Conservation (phyloP, 2,888 invertebrate species). For the Pterostichus niger region DNA sequence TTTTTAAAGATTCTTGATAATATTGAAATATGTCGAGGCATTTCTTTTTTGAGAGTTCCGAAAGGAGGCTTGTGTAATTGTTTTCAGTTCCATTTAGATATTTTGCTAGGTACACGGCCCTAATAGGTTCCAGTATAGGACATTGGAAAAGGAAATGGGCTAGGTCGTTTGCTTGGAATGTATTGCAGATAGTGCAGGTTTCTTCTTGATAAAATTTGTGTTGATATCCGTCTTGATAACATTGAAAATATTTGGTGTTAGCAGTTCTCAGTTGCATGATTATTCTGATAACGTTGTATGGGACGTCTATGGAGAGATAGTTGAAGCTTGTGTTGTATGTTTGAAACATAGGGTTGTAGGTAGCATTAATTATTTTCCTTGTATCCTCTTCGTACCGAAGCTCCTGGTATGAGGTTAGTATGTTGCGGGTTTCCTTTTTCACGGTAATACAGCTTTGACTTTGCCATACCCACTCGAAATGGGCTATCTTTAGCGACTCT, state of each 20-base stretch:
- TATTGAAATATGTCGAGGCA: too few relatives aligned
- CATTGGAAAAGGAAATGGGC: slow-evolving; percentile 25
- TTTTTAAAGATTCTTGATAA: too few relatives aligned
- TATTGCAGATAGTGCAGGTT: slow-evolving; percentile 10
- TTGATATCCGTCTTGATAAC: slow-evolving; percentile 4
- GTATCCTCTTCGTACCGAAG: slow-evolving; percentile 19
- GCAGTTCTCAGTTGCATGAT: slow-evolving; percentile 51
- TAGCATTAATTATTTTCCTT: slow-evolving; percentile 7
- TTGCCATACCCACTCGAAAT: background rate
- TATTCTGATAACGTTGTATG: too few relatives aligned
- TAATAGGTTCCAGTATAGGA: background rate
- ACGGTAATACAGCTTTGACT: too few relatives aligned
- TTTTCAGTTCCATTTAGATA: too few relatives aligned
- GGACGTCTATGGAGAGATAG: slow-evolving; percentile 18
- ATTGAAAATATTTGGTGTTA: slow-evolving; percentile 4
- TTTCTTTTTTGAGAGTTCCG: too few relatives aligned
- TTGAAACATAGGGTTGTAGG: slow-evolving; percentile 15
- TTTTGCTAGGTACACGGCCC: too few relatives aligned
- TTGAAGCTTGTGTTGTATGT: slow-evolving; percentile 10
- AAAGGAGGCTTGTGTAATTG: too few relatives aligned
- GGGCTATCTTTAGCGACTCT: background rate
- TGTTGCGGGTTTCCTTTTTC: background rate
- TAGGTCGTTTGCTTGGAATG: background rate
- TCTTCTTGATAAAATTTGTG: slow-evolving; percentile 31
- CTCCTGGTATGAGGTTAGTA: slow-evolving; percentile 1